Percentiles rank a stretch among this genome's conserved stretches.
Conservation (phyloP, 2,888 invertebrate genomes). For the Ormia ochracea region DNA sequence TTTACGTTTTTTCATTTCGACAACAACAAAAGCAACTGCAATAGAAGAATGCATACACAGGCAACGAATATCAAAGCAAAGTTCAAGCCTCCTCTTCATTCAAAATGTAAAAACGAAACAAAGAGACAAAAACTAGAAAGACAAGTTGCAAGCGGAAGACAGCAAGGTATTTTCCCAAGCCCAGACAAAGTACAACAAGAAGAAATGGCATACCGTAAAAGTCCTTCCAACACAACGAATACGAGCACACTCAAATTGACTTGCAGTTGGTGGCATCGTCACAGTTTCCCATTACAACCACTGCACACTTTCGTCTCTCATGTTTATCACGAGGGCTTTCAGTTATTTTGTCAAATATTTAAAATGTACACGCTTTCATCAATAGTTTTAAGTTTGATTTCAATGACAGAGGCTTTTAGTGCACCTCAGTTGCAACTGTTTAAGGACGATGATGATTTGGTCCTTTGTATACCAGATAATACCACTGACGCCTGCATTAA, state of each 20-base stretch:
- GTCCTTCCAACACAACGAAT: neutral
- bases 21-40: neutral
- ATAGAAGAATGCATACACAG: constrained; percentile 9
- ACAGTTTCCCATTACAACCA: neutral
- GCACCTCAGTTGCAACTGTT: neutral
- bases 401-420: neutral
- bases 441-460: constrained; percentile 17
- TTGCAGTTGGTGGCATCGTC: neutral
- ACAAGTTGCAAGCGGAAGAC: neutral
- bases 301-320: neutral
- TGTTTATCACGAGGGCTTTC: neutral
- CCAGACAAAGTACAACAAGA: neutral
- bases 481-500: constrained; percentile 11
- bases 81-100: neutral
- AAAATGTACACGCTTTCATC: neutral
- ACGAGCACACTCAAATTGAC: neutral
- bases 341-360: constrained; percentile 1
- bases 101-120: constrained; percentile 6
- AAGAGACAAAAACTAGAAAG: constrained; percentile 1
- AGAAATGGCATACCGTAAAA: neutral
- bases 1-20: constrained; percentile 6
- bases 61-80: neutral
- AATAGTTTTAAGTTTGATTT: neutral
- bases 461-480: constrained; percentile 41
- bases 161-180: neutral